Evolutionary conservation across 2,888 invertebrate genomes (phyloP).

Genomic region (Pseudococcus viburni): DNA sequence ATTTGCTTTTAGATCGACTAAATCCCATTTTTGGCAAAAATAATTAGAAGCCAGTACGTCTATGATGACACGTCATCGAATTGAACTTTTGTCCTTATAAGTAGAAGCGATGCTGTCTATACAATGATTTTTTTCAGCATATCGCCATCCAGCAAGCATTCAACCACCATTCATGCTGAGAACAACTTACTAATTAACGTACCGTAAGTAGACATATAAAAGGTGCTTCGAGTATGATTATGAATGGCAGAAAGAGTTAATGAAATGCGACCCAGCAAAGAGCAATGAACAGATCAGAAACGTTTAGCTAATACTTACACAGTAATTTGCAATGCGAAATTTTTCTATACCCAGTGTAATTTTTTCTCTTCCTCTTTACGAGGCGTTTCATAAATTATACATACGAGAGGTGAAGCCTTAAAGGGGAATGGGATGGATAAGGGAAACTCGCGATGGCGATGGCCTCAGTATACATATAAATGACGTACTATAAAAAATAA

Average conservation of each 20-base stretch:
- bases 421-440: background rate
- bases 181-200: conserved; percentile 26
- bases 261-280: conserved; percentile 11
- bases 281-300: background rate
- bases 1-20: too few species aligned
- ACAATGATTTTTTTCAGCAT: background rate
- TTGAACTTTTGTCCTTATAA: conserved; percentile 33
- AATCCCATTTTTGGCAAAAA: too few species aligned
- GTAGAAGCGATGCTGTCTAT: background rate
- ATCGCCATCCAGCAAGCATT: too few species aligned
- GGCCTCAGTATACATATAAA: background rate
- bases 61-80: conserved; percentile 7
- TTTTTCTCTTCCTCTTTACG: conserved; percentile 1
- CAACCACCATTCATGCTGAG: conserved; percentile 12
- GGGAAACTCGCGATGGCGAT: background rate
- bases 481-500: background rate
- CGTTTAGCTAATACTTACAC: conserved; percentile 2
- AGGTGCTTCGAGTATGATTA: background rate
- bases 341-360: background rate
- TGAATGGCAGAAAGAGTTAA: conserved; percentile 28
- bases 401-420: background rate
- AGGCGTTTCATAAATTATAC: conserved; percentile 18
- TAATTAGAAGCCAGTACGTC: too few species aligned
- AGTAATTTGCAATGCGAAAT: conserved; percentile 7
- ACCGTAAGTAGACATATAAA: background rate